Percentiles rank a stretch among this genome's conserved stretches.
Evolutionary conservation across 1,140 invertebrate species (phyloP).

Genomic region (Formica exsecta): DNA sequence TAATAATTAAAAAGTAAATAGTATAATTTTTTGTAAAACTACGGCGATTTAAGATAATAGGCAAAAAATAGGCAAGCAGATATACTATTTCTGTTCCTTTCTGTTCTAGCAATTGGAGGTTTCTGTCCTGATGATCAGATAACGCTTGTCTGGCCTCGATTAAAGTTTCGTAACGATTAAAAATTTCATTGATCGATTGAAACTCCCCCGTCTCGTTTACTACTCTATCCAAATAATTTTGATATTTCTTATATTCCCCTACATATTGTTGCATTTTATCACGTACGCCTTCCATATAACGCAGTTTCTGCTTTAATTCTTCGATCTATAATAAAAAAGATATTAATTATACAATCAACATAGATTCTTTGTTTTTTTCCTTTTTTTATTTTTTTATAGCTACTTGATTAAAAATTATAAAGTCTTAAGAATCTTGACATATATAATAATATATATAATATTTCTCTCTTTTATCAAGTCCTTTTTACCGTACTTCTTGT

Average conservation of each 20-base stretch:
- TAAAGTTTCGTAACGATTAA: constrained; percentile 88
- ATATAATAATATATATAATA: not conserved
- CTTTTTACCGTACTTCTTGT: constrained; percentile 71
- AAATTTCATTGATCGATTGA: constrained; percentile 87
- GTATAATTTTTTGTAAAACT: not conserved
- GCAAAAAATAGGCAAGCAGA: not conserved
- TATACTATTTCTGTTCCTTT: constrained; percentile 79
- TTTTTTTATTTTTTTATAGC: not conserved
- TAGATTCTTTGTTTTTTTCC: not conserved
- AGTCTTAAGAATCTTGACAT: no score
- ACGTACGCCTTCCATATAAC: constrained; percentile 84
- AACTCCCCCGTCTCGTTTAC: constrained; percentile 87
- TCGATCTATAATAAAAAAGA: constrained; percentile 72
- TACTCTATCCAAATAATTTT: constrained; percentile 87
- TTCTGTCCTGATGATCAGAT: constrained; percentile 77
- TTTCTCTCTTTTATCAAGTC: constrained; percentile 22
- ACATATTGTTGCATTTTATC: constrained; percentile 87
- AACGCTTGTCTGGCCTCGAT: constrained; percentile 78
- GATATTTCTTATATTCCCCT: constrained; percentile 87
- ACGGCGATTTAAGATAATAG: not conserved
- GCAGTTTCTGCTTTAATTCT: constrained; percentile 80
- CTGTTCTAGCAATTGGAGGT: constrained; percentile 77
- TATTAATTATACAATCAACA: not conserved
- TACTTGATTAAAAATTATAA: not conserved
- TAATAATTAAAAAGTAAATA: constrained; percentile 1